Evolutionary conservation across 35 echinoderm and acorn worm genomes (phyloP), one percentile per base, ranked within the genome.

Genomic region (Stichopus chloronotus): DNA sequence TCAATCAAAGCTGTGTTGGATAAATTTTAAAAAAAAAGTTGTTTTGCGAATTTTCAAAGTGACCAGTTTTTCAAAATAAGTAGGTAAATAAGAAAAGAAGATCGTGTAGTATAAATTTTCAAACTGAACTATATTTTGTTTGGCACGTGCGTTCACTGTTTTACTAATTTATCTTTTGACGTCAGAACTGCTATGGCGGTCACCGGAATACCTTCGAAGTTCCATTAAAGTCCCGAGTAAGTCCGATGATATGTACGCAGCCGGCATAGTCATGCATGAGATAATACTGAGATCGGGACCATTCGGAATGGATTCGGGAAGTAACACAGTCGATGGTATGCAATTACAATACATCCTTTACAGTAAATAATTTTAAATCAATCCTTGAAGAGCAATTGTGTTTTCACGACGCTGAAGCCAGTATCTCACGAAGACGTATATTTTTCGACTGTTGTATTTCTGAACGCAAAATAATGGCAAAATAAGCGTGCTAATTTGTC

Each of bases 241-340:
- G 91, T 81, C 94, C 58, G 93, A 93, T 4, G 95, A 96, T 65
- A 94, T 96, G 57, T 96, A 96, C 63, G 87, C 88, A 60, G 81
- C 91, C 2, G 95, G 90, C 0, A 92, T 96, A 56, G 90, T 96
- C 24, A 96, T 96, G 90, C 63, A 92, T 17, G 95, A 94, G 59
- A 91, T 96, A 8, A 76, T 86, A 7, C 72, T 85, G 24, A 84
- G 95, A 56, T 76, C 59, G 9, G 95, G 89, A 57, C 95, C 93
- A 81, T 96, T 94, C 56, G 93, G 94, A 52, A 58, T 86, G 57
- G 95, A 94, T 30, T 57, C 69, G 20, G 58, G 23, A 24, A 58
- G 92, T 53, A 89, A 21, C 55, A 93, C 86, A 72, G 94, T 93
- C 30, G 84, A 56, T 19, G 91, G 86, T 88, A 88, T 1, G 58